A percentile compares a stretch with the other conserved stretches of the same genome.
These are phyloP conservation scores for Nannospalax galili DNA, from an alignment of 2,113 vertebrate genomes.

Conservation along the genomic window DNA sequence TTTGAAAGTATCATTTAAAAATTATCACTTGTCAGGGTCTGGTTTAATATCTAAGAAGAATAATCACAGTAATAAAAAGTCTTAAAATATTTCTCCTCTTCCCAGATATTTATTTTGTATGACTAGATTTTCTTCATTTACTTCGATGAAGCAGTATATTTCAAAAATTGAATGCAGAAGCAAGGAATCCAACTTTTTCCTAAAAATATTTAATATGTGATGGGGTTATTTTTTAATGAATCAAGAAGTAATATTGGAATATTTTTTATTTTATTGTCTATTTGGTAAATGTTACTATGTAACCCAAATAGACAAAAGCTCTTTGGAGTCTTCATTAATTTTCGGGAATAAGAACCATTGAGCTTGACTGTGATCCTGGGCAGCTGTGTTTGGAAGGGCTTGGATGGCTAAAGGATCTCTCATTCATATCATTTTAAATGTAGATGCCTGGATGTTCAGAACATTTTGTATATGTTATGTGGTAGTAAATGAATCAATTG, in stretches of 20 bases:
- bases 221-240: background rate
- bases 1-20: conserved; percentile 5
- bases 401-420: background rate
- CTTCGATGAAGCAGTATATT: conserved; percentile 14
- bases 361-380: background rate
- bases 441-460: background rate
- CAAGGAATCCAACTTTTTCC: background rate
- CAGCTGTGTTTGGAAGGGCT: background rate
- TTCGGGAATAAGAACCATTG: background rate
- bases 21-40: conserved; percentile 31
- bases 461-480: background rate
- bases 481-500: background rate
- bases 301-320: background rate
- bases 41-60: background rate
- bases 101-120: background rate
- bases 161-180: conserved; percentile 22
- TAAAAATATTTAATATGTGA: background rate
- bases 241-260: background rate
- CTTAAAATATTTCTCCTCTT: background rate
- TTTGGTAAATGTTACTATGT: background rate
- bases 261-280: conserved; percentile 10
- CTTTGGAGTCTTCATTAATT: background rate
- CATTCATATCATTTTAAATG: background rate
- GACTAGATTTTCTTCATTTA: conserved; percentile 43
- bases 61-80: conserved; percentile 10